A percentile compares a stretch with the other conserved stretches of the same genome.
Evolutionary conservation across 92 coral and sea anemone genomes (phyloP).

Genomic region (Actinernus sp.): DNA sequence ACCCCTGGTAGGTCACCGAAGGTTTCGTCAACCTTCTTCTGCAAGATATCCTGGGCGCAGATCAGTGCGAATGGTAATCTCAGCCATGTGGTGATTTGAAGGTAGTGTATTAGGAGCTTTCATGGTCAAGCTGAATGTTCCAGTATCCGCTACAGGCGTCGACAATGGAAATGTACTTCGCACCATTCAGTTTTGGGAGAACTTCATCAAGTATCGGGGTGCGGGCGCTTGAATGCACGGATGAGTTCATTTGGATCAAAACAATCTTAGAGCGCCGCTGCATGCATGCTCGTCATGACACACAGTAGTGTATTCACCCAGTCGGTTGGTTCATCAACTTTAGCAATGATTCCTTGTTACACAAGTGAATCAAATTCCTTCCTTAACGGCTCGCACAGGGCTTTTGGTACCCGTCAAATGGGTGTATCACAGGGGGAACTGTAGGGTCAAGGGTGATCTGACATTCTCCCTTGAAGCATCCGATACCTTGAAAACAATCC

Average conservation of each 20-base stretch:
- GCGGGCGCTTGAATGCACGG: too few relatives aligned
- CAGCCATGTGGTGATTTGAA: slow-evolving; percentile 65
- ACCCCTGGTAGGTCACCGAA: slow-evolving; percentile 68
- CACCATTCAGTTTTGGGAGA: too few relatives aligned
- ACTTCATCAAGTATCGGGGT: too few relatives aligned
- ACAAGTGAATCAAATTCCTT: slow-evolving; percentile 64
- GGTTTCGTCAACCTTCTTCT: slow-evolving; percentile 69
- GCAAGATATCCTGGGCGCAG: slow-evolving; percentile 70
- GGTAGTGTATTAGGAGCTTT: slow-evolving; percentile 54
- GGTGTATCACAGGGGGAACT: slow-evolving; percentile 48
- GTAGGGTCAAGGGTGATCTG: slow-evolving; percentile 57
- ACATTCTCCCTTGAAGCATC: slow-evolving; percentile 58
- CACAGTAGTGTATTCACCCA: too few relatives aligned
- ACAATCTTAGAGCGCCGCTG: too few relatives aligned
- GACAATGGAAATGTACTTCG: too few relatives aligned
- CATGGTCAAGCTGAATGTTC: too few relatives aligned
- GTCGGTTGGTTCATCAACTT: too few relatives aligned
- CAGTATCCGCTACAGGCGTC: too few relatives aligned
- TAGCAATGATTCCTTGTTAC: slow-evolving; percentile 49
- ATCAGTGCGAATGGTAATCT: slow-evolving; percentile 54
- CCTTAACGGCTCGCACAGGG: slow-evolving; percentile 70
- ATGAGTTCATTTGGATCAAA: too few relatives aligned
- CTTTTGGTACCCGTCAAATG: slow-evolving; percentile 57
- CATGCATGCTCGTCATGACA: too few relatives aligned
- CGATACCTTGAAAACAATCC: slow-evolving; percentile 61